These are phyloP conservation scores for Pollenia labialis DNA, from an alignment of 2,888 invertebrate genomes.

Conservation along the genomic window DNA sequence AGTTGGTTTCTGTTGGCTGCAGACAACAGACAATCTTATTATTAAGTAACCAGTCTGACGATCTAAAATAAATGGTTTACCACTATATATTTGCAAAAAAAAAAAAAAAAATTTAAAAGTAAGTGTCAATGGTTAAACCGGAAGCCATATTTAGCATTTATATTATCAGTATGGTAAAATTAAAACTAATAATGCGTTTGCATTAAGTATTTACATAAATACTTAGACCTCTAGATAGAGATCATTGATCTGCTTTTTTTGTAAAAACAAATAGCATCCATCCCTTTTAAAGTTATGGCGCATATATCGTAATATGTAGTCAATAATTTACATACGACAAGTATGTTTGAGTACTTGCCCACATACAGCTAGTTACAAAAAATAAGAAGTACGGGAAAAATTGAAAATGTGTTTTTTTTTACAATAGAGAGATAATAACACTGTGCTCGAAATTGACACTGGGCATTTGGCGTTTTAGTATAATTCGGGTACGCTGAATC, in stretches of 20 bases:
- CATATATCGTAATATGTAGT: slow-evolving; percentile 18
- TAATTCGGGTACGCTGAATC: too few relatives aligned
- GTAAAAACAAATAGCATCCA: slow-evolving; percentile 59
- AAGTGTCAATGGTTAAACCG: slow-evolving; percentile 74
- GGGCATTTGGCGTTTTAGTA: too few relatives aligned
- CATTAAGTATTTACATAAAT: slow-evolving; percentile 13
- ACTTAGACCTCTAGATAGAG: slow-evolving; percentile 43
- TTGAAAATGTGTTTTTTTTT: too few relatives aligned
- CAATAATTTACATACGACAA: slow-evolving; percentile 66
- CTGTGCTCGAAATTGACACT: too few relatives aligned
- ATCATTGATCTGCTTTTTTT: slow-evolving; percentile 66
- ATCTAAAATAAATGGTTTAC: slow-evolving; percentile 65
- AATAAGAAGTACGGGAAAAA: background rate
- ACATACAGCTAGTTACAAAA: slow-evolving; percentile 45
- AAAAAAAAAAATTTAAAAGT: slow-evolving; percentile 10
- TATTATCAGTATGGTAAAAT: slow-evolving; percentile 58
- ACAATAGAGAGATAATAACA: too few relatives aligned
- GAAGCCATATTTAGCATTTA: slow-evolving; percentile 70
- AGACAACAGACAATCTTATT: slow-evolving; percentile 63
- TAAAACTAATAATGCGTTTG: slow-evolving; percentile 68
- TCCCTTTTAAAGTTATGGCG: slow-evolving; percentile 51
- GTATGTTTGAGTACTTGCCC: slow-evolving; percentile 24
- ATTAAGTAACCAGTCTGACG: slow-evolving; percentile 67
- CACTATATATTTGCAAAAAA: slow-evolving; percentile 59
- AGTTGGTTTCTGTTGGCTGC: slow-evolving; percentile 29